Evolutionary conservation across 2,113 vertebrate genomes (phyloP).

Genomic region (Chrysemys picta): DNA sequence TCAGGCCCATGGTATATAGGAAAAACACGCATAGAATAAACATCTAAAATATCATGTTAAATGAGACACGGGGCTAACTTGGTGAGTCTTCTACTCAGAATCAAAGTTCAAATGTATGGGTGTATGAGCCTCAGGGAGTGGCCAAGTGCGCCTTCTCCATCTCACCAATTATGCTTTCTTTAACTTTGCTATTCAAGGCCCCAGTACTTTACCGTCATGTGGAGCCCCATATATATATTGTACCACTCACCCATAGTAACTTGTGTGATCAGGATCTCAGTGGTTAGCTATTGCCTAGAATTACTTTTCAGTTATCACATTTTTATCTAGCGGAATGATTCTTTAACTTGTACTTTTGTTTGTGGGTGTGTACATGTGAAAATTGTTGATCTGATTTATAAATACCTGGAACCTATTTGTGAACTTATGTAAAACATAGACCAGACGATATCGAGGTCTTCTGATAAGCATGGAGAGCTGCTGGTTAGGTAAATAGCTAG

Average conservation of each 20-base stretch:
- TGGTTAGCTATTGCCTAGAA: background rate
- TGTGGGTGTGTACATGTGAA: background rate
- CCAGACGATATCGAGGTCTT: accelerated
- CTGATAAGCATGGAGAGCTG: background rate
- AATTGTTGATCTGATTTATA: background rate
- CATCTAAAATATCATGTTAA: background rate
- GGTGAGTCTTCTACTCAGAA: background rate
- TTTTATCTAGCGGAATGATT: background rate
- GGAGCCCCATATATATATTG: background rate
- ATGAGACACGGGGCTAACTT: background rate
- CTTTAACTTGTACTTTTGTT: background rate
- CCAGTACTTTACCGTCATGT: background rate
- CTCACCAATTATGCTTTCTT: background rate
- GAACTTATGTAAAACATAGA: background rate
- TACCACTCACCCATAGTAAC: background rate
- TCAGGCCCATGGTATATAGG: background rate
- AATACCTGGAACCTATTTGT: background rate
- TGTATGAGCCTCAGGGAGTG: background rate
- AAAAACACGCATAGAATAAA: background rate
- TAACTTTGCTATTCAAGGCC: background rate
- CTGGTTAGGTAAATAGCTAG: accelerated
- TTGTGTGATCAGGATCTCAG: background rate
- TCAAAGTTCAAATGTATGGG: background rate
- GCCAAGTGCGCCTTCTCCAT: background rate
- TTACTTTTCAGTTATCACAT: background rate